These are phyloP conservation scores for Tinamus guttatus DNA, from an alignment of 2,113 vertebrate genomes.

Conservation along the genomic window DNA sequence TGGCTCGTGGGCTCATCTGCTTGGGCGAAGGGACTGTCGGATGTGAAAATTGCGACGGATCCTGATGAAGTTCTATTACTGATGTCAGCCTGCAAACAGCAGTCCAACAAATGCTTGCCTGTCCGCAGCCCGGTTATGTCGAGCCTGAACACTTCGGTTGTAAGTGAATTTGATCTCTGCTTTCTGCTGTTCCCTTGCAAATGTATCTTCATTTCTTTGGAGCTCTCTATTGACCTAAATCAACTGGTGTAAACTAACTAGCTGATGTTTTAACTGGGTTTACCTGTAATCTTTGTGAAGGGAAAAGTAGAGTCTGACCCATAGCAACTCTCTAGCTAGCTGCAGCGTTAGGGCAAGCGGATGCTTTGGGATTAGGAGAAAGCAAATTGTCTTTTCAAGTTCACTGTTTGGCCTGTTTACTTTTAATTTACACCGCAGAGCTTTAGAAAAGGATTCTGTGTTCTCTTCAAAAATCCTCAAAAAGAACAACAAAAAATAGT, in stretches of 20 bases:
- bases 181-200: not conserved
- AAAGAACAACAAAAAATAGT: not conserved
- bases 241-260: not conserved
- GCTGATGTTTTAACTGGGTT: slow-evolving; percentile 5
- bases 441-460: not conserved
- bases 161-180: slow-evolving; percentile 70
- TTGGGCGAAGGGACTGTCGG: slow-evolving; percentile 97
- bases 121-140: slow-evolving; percentile 92
- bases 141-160: slow-evolving; percentile 96
- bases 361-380: not conserved
- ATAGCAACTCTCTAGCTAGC: accelerated
- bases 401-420: not conserved
- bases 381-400: not conserved
- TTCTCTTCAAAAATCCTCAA: not conserved
- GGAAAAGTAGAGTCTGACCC: not conserved
- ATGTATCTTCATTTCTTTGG: not conserved
- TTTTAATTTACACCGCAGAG: not conserved
- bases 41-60: slow-evolving; percentile 93
- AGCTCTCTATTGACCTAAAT: not conserved
- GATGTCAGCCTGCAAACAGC: slow-evolving; percentile 93
- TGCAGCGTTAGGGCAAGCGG: not conserved
- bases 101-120: slow-evolving; percentile 89
- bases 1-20: slow-evolving; percentile 97
- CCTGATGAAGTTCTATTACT: slow-evolving; percentile 91
- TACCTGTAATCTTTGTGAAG: not conserved